Evolutionary conservation across 2,113 vertebrate genomes (phyloP).

Genomic region (Vidua chalybeata): DNA sequence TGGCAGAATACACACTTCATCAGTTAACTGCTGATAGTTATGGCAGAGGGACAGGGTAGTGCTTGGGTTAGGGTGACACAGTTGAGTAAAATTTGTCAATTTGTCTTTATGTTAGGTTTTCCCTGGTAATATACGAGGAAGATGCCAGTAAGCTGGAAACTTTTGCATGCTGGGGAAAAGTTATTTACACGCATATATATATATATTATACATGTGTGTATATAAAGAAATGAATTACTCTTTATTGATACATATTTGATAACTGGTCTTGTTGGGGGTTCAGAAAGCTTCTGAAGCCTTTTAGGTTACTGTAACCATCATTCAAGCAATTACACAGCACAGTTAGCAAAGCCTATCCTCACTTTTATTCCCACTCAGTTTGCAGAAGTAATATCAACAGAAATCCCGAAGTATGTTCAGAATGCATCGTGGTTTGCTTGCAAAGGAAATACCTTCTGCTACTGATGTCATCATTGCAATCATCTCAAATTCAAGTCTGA

Average conservation of each 20-base stretch:
- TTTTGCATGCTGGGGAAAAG: background rate
- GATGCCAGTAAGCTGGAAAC: background rate
- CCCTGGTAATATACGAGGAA: background rate
- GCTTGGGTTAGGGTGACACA: background rate
- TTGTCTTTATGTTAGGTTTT: background rate
- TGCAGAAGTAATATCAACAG: background rate
- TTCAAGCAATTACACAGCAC: background rate
- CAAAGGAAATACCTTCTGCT: constrained; percentile 33
- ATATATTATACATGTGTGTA: background rate
- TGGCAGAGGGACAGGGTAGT: background rate
- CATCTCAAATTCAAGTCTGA: constrained; percentile 19
- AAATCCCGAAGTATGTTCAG: constrained; percentile 12
- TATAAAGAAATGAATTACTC: background rate
- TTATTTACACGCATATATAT: background rate
- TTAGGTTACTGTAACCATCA: background rate
- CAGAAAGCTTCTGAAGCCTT: background rate
- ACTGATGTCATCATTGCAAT: constrained; percentile 32
- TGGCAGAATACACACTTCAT: background rate
- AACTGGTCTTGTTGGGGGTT: background rate
- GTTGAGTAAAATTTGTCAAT: background rate
- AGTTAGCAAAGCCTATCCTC: background rate
- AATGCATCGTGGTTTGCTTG: background rate
- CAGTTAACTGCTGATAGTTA: background rate
- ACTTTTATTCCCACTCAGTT: background rate
- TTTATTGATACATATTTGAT: background rate